Base-by-base conservation (phyloP, 2,888 invertebrate genomes). In the Acronicta aceris region DNA sequence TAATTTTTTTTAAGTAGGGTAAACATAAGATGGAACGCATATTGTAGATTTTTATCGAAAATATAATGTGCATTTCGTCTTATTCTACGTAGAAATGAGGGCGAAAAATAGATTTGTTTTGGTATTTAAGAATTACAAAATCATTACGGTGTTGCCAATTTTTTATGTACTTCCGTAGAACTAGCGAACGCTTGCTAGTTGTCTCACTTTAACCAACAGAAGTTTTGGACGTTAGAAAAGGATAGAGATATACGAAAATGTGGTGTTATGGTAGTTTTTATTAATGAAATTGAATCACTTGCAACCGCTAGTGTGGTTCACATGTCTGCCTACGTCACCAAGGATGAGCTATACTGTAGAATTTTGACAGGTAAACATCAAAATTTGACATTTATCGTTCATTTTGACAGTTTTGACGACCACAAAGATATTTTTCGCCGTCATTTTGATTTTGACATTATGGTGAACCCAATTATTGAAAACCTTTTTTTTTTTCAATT, bases 401-500 rank as follows among this genome's bases (percentile, higher is more conserved):
- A 38, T 13, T 38, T 38, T 38, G 38, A 53, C 12, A 36, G 6
- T 16, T 1, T 17, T 17, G n/a, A n/a, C 12, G 21, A 9, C 5
- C 21, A 33, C 10, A 5, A 7, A 15, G 42, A 7, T 10, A 43
- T 55, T 58, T 56, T 52, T 52, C 51, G 41, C 38, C 27, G 38
- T 6, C 68, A 30, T 55, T 45, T 47, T 6, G n/a, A 30, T 16
- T 71, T 47, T 53, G 27, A 52, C 17, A 55, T 65, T 21, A 36
- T 21, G 21, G 25, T 7, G 27, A n/a, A 36, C 17, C n/a, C 17
- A 38, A 38, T 51, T 33, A 3, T 21, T 50, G 10, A 56, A n/a
- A n/a, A n/a, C n/a, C n/a, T 42, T 45, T 52, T 10, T 49, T 63
- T 49, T 15, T 42, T 62, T 46, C 16, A 42, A 58, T 51, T 76